Conservation (phyloP, 2,113 vertebrate genomes). For the human region DNA sequence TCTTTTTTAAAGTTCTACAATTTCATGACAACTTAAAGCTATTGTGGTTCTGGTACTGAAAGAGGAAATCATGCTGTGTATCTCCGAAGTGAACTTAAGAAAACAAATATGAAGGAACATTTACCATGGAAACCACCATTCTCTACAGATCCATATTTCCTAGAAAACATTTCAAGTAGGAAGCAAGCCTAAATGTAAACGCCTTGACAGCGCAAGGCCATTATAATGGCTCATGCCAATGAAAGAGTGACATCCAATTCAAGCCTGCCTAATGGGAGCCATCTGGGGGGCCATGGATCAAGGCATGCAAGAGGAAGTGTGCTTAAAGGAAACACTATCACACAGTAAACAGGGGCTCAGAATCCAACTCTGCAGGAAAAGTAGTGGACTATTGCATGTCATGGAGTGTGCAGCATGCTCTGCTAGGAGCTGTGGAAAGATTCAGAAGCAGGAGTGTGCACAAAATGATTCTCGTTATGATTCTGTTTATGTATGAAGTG, state of each 20-base stretch:
- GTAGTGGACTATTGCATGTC: neutral
- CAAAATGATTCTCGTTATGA: slow-evolving; percentile 13
- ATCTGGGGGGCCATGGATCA: neutral
- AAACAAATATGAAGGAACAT: slow-evolving; percentile 65
- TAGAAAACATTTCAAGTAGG: slow-evolving; percentile 48
- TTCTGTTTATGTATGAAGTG: neutral
- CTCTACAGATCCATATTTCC: slow-evolving; percentile 53
- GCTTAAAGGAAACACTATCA: slow-evolving; percentile 7
- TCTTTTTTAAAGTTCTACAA: slow-evolving; percentile 42
- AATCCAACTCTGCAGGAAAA: neutral
- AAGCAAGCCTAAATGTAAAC: slow-evolving; percentile 51
- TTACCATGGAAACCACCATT: slow-evolving; percentile 71
- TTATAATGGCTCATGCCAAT: neutral
- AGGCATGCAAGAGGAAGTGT: neutral
- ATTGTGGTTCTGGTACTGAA: slow-evolving; percentile 54
- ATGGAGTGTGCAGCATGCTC: neutral
- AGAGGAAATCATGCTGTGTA: slow-evolving; percentile 67
- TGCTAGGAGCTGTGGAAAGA: neutral
- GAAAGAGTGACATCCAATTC: slow-evolving; percentile 20
- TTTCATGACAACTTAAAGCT: slow-evolving; percentile 15
- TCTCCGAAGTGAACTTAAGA: slow-evolving; percentile 53
- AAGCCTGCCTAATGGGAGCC: neutral
- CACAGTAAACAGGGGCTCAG: neutral
- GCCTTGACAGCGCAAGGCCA: neutral
- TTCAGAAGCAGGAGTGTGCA: neutral